Conservation (phyloP, 1,140 invertebrate species). For the Xylocopa sonorina region DNA sequence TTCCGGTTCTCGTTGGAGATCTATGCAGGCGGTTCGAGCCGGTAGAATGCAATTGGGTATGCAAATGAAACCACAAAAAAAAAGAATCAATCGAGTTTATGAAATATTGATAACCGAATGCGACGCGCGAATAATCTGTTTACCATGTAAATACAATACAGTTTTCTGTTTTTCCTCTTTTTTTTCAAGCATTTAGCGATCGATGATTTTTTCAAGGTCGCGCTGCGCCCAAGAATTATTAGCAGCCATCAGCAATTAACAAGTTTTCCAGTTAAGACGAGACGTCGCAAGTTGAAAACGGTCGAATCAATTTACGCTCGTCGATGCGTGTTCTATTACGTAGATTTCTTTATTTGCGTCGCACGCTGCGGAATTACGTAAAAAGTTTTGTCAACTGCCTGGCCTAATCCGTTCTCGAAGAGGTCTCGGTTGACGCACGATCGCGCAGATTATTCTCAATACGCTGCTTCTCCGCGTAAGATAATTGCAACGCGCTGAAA, state of each 20-base stretch:
- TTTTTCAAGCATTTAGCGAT: neutral
- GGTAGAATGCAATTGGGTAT: neutral
- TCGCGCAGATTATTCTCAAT: neutral
- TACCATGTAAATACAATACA: no score
- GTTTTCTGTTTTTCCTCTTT: neutral
- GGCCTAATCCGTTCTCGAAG: neutral
- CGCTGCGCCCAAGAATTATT: constrained; percentile 8
- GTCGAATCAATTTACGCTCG: constrained; percentile 22
- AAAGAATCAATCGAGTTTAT: neutral
- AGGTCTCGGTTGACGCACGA: neutral
- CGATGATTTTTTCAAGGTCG: neutral
- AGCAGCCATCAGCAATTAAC: constrained; percentile 7
- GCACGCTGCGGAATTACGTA: neutral
- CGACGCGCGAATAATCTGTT: neutral
- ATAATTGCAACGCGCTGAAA: neutral
- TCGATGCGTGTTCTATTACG: neutral
- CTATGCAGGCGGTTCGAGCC: neutral
- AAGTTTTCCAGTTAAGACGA: constrained; percentile 5
- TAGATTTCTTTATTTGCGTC: neutral
- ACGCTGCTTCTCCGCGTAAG: neutral
- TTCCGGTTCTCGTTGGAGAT: neutral
- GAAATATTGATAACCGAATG: constrained; percentile 14
- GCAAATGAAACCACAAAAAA: constrained; percentile 2
- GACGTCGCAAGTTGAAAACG: neutral
- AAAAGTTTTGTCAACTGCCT: neutral